Base-by-base conservation (phyloP, 2,113 vertebrate genomes). In the Rhabdomys dilectus region DNA sequence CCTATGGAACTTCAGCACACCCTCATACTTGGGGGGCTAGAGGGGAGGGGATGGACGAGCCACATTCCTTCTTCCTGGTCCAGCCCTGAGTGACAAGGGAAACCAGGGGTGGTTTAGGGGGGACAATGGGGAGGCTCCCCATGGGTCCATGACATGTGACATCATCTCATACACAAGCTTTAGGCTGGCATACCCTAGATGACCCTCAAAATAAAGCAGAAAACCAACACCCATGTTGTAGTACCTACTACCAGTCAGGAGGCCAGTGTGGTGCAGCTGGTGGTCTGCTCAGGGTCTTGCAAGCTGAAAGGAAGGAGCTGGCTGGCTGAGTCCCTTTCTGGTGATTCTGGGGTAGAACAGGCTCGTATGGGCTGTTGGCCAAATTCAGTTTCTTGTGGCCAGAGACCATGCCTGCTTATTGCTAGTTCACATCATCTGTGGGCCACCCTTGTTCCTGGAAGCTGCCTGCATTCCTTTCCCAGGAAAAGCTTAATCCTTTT, bases 401-500 rank as follows among this genome's bases (percentile, higher is more conserved):
- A 72, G 58, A 48, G 73, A 66, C 12, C 24, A 81, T 1, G 51
- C 39, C n/a, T 21, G 48, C 19, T 42, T 29, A 4, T 5, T 42
- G 73, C 42, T 36, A 42, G 51, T 90, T 51, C 10, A 66, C 0
- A 7, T 88, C 51, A 80, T 64, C 42, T 6, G n/a, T 3, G 1
- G 42, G 10, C 70, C 16, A 64, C 34, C 8, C 22, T 7, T 1
- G 36, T 15, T 45, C 72, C 17, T 26, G 24, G 56, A 94, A 21
- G 26, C 56, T 42, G 42, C 80, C 48, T 17, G 19, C 4, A 3
- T 60, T 91, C 56, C n/a, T 94, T 58, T 84, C 36, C 68, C 75
- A 84, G 58, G 88, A 95, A 91, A 82, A 51, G 10, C 66, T 26
- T 9, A 13, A 80, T 91, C 51, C 68, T 53, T 85, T 77, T 39